A percentile compares a stretch with the other conserved stretches of the same genome.
Conservation (phyloP, 1,140 invertebrate genomes). For the Popillia japonica region DNA sequence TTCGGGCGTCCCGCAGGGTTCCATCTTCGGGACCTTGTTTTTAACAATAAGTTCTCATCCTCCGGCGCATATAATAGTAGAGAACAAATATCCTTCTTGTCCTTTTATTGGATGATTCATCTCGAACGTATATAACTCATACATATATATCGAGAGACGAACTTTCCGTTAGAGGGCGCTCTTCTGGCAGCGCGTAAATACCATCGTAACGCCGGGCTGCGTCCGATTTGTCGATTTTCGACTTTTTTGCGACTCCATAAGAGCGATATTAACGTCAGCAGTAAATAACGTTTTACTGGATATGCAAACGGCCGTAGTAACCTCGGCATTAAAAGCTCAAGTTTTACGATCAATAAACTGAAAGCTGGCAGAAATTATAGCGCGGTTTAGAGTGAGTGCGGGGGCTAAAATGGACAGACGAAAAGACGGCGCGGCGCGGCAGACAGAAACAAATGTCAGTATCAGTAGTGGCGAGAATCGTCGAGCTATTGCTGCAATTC, state of each 20-base stretch:
- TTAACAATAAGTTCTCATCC: too few relatives aligned
- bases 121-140: neutral
- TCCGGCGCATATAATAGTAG: neutral
- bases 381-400: slow-evolving; percentile 5
- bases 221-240: slow-evolving; percentile 26
- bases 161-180: slow-evolving; percentile 3
- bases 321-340: slow-evolving; percentile 32
- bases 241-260: neutral
- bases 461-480: neutral
- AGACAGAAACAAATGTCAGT: slow-evolving; percentile 4
- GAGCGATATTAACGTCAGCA: slow-evolving; percentile 20
- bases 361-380: slow-evolving; percentile 22
- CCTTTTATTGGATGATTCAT: neutral
- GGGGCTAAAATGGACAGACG: neutral
- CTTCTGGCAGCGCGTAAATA: neutral
- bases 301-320: slow-evolving; percentile 27
- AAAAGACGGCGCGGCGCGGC: neutral
- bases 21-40: too few relatives aligned
- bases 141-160: neutral
- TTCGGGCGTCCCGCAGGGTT: too few relatives aligned
- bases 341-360: slow-evolving; percentile 30
- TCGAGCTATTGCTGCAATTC: neutral
- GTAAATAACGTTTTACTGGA: slow-evolving; percentile 32
- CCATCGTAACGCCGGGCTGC: neutral
- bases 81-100: neutral